A percentile compares a stretch with the other conserved stretches of the same genome.
These are phyloP conservation scores for Hippocampus zosterae DNA, from an alignment of 2,113 vertebrate species.

Conservation along the genomic window DNA sequence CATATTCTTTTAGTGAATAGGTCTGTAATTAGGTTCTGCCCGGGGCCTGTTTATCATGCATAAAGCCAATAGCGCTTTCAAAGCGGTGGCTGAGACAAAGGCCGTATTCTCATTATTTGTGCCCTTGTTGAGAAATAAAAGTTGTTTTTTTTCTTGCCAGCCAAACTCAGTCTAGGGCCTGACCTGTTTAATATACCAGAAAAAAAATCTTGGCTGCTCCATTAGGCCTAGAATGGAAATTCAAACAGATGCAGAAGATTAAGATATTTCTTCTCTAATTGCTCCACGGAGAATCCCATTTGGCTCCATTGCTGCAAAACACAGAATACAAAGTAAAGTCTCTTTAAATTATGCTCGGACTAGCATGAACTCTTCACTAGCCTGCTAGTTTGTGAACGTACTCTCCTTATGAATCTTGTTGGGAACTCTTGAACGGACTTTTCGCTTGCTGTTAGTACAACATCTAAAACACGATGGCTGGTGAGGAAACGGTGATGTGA, in stretches of 20 bases:
- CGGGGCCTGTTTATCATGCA: conserved; percentile 26
- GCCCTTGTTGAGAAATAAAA: conserved; percentile 18
- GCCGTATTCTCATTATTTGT: conserved; percentile 12
- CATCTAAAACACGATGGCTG: conserved; percentile 54
- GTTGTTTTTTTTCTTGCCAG: conserved; percentile 2
- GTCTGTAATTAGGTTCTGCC: conserved; percentile 38
- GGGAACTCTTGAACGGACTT: background rate
- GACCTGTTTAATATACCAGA: background rate
- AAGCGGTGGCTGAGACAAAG: background rate
- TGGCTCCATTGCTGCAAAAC: conserved; percentile 5
- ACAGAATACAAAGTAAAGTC: background rate
- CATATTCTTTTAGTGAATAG: conserved; percentile 27
- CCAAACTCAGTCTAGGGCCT: conserved; percentile 1
- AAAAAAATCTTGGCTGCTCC: background rate
- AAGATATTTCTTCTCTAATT: background rate
- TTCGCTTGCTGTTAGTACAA: conserved; percentile 53
- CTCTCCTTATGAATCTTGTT: background rate
- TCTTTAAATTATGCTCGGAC: conserved; percentile 13
- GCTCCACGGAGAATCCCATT: conserved; percentile 11
- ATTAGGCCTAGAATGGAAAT: background rate
- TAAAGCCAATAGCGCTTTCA: conserved; percentile 20
- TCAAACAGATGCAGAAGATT: conserved; percentile 13
- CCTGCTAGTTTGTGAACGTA: background rate
- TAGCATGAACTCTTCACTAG: conserved; percentile 2
- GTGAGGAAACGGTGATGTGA: conserved; percentile 15